A percentile compares a stretch with the other conserved stretches of the same genome.
These are phyloP conservation scores for Acanthococcus lagerstroemiae DNA, from an alignment of 2,888 invertebrate genomes.

Conservation along the genomic window DNA sequence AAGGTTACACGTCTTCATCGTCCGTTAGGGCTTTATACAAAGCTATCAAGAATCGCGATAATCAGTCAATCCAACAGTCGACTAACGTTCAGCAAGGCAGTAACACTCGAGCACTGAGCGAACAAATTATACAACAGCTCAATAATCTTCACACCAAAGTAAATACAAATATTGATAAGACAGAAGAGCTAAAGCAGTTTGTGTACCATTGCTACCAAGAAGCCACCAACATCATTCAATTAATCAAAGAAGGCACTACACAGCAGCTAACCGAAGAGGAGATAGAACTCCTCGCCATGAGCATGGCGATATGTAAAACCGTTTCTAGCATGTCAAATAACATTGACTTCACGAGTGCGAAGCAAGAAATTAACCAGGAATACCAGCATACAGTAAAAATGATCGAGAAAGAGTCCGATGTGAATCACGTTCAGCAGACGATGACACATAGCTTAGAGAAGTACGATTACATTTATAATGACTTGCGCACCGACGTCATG, in stretches of 20 bases:
- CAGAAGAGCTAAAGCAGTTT: neutral
- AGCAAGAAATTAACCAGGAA: neutral
- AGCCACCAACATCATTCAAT: neutral
- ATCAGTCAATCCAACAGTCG: too few relatives aligned
- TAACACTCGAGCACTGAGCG: neutral
- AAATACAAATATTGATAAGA: neutral
- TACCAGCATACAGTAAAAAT: neutral
- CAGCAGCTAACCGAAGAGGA: neutral
- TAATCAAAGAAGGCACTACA: neutral
- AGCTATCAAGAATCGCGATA: too few relatives aligned
- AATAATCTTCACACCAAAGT: neutral
- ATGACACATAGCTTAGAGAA: neutral
- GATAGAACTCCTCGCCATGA: neutral
- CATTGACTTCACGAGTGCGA: neutral
- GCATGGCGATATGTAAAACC: neutral
- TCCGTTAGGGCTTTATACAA: neutral
- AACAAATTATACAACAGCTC: neutral
- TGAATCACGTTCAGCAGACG: neutral
- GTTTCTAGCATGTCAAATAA: neutral
- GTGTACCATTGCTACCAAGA: neutral
- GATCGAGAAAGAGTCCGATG: neutral
- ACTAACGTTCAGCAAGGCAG: neutral
- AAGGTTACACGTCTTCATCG: neutral
- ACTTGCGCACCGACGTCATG: neutral
- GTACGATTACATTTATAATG: neutral